Percentiles rank a stretch among this genome's conserved stretches.
These are phyloP conservation scores for Peromyscus californicus DNA, from an alignment of 2,113 vertebrate genomes.

Conservation along the genomic window DNA sequence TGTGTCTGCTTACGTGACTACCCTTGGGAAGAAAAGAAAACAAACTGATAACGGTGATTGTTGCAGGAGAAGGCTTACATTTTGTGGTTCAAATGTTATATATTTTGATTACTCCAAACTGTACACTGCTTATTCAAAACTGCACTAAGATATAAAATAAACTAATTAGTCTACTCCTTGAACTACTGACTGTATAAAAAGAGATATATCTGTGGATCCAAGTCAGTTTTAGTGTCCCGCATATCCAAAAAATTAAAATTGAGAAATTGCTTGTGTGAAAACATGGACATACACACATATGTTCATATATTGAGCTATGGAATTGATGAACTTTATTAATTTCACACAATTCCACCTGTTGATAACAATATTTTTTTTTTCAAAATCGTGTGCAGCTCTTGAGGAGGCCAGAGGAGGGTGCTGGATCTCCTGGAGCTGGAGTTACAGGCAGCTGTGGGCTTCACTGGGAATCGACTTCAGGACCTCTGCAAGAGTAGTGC, in stretches of 20 bases:
- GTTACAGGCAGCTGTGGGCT: background rate
- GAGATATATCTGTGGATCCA: background rate
- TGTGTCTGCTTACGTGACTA: background rate
- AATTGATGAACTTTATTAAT: background rate
- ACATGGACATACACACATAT: background rate
- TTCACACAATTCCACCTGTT: background rate
- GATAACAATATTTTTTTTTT: background rate
- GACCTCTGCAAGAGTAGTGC: background rate
- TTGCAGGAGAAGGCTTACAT: background rate
- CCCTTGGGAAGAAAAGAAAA: background rate
- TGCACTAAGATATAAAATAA: background rate
- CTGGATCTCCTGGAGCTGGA: background rate
- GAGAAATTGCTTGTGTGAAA: background rate
- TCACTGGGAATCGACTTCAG: background rate
- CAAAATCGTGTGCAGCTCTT: background rate
- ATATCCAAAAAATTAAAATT: background rate
- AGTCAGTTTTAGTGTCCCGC: background rate
- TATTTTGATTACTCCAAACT: background rate
- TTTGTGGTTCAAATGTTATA: background rate
- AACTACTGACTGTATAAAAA: background rate
- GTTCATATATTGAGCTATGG: background rate
- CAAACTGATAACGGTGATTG: background rate
- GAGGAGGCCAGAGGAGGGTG: background rate
- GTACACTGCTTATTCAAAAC: background rate
- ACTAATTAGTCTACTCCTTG: background rate